Percentiles rank a stretch among this genome's conserved stretches.
Evolutionary conservation across 1,140 invertebrate genomes (phyloP).

Genomic region (Phortica variegata): DNA sequence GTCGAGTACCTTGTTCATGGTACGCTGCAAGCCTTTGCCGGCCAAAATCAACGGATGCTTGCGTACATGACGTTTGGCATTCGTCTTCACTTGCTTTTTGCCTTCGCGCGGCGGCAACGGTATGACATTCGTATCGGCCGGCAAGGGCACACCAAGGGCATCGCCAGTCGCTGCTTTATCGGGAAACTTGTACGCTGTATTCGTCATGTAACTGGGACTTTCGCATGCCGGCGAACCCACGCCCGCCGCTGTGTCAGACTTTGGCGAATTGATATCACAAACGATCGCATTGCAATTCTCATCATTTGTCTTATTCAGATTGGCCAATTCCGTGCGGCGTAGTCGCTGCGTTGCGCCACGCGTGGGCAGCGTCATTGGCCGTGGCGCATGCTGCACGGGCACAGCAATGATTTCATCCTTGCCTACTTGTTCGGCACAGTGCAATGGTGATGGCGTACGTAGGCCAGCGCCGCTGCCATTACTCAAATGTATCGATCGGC

Average conservation of each 20-base stretch:
- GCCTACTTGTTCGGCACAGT: constrained; percentile 1
- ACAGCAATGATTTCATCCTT: constrained; percentile 2
- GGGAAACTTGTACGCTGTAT: constrained; percentile 41
- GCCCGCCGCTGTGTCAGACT: constrained; percentile 1
- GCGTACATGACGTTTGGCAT: constrained; percentile 73
- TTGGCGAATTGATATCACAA: constrained; percentile 4
- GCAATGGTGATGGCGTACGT: not conserved
- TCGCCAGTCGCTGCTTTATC: constrained; percentile 19
- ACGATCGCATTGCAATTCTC: constrained; percentile 32
- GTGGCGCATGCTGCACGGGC: constrained; percentile 32
- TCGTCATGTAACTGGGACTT: constrained; percentile 52
- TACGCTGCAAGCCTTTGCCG: constrained; percentile 63
- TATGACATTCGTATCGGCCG: constrained; percentile 68
- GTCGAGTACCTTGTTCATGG: constrained; percentile 63
- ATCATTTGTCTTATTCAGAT: constrained; percentile 16
- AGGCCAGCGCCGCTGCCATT: constrained; percentile 1
- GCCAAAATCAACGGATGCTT: constrained; percentile 88
- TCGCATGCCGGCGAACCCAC: constrained; percentile 44
- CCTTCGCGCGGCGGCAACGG: constrained; percentile 83
- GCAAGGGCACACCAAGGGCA: not conserved
- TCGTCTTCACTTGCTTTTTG: constrained; percentile 66
- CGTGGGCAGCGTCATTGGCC: constrained; percentile 50
- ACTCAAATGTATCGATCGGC: constrained; percentile 16
- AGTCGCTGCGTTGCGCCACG: constrained; percentile 38
- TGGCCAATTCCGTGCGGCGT: constrained; percentile 25